phyloP scores from a whole-genome alignment of 2,113 vertebrate species.

The Heterotis niloticus region DNA sequence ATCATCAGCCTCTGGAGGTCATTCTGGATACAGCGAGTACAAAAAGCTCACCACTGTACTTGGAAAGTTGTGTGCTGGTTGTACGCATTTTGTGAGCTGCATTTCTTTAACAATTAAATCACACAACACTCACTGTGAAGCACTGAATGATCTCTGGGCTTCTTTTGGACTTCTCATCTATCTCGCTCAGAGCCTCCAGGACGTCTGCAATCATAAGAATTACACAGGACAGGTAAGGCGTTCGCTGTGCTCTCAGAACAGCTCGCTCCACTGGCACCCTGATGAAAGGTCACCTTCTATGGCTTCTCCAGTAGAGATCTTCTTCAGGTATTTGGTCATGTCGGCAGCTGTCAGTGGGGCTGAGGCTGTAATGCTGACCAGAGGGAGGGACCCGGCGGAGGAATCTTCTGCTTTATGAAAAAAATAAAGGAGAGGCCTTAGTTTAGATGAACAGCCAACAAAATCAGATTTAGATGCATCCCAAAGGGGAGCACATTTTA shows the following conservation, averaged over 20 bases:
- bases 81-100: neutral
- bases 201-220: constrained; percentile 65
- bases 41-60: neutral
- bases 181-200: constrained; percentile 87
- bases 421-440: constrained; percentile 1
- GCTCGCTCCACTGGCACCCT: neutral
- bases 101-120: neutral
- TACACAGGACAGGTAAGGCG: neutral
- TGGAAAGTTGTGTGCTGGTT: too few relatives aligned
- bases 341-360: constrained; percentile 77
- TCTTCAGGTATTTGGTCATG: constrained; percentile 85
- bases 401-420: constrained; percentile 68
- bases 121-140: constrained; percentile 75
- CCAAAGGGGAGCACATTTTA: neutral
- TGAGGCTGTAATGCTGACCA: constrained; percentile 83
- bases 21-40: constrained; percentile 63
- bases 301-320: constrained; percentile 82
- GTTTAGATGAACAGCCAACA: neutral
- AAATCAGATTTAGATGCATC: neutral
- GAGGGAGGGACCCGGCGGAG: constrained; percentile 74
- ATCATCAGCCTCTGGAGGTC: constrained; percentile 92
- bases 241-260: too few relatives aligned
- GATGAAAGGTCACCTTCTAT: constrained; percentile 77
- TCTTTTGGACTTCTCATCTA: constrained; percentile 94
- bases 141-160: constrained; percentile 91